These are phyloP conservation scores for Nyctibius grandis DNA, from an alignment of 2,797 vertebrate species.

Conservation along the genomic window DNA sequence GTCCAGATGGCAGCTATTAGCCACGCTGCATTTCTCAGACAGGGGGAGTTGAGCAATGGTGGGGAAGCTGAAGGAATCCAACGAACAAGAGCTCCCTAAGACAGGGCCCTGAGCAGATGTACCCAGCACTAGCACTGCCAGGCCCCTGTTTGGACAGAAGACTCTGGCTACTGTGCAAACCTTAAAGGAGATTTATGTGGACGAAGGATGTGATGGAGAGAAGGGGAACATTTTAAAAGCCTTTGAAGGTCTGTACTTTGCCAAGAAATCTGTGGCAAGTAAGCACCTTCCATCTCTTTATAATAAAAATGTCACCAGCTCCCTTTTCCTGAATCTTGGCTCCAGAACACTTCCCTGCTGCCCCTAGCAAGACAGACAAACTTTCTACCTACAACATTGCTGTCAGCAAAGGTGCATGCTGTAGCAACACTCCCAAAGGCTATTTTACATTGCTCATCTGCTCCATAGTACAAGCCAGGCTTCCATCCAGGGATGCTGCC, in stretches of 20 bases:
- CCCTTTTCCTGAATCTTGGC: background rate
- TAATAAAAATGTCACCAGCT: background rate
- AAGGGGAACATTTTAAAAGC: background rate
- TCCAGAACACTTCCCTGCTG: background rate
- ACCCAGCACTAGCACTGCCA: background rate
- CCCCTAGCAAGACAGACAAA: constrained; percentile 8
- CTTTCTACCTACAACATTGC: constrained; percentile 77
- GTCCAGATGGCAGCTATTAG: constrained; percentile 3
- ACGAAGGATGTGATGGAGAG: background rate
- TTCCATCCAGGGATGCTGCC: constrained; percentile 80
- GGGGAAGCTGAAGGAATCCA: background rate
- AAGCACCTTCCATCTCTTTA: background rate
- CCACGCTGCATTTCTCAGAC: background rate
- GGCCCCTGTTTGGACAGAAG: background rate
- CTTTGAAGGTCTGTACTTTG: background rate
- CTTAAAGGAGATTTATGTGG: background rate
- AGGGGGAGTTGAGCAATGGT: background rate
- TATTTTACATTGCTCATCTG: constrained; percentile 91
- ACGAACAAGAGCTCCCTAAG: background rate
- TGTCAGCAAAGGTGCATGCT: constrained; percentile 86
- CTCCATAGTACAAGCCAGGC: constrained; percentile 90
- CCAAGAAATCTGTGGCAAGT: background rate
- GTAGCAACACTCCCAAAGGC: constrained; percentile 87
- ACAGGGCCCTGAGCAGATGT: background rate
- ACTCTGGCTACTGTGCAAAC: background rate